A percentile compares a stretch with the other conserved stretches of the same genome.
phyloP scores from a whole-genome alignment of 1,140 invertebrate genomes.

The Hyles vespertilio region DNA sequence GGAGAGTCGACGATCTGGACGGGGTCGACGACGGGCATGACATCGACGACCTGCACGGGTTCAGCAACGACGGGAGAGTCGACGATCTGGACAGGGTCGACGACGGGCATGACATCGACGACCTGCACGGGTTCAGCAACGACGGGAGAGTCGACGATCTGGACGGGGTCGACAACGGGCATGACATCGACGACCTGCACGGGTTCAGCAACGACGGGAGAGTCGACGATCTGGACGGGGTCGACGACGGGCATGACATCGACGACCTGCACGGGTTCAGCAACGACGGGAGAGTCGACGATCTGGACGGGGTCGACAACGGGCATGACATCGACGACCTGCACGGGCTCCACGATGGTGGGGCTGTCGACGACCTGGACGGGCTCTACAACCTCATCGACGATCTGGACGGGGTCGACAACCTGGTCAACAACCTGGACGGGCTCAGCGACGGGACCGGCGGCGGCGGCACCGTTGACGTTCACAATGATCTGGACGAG shows the following conservation, averaged over 20 bases:
- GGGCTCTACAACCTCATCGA: conserved; percentile 2
- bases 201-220: conserved; percentile 13
- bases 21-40: conserved; percentile 14
- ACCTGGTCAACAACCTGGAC: no score
- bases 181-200: not conserved
- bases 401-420: conserved; percentile 3
- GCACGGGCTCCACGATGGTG: not conserved
- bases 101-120: not conserved
- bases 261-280: conserved; percentile 9
- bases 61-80: conserved; percentile 1
- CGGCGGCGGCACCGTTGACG: conserved; percentile 12
- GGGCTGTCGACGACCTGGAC: conserved; percentile 54
- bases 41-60: conserved; percentile 8
- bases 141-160: conserved; percentile 47
- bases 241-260: conserved; percentile 22
- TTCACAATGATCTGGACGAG: conserved; percentile 34
- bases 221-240: conserved; percentile 19
- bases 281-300: conserved; percentile 8
- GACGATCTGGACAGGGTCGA: conserved; percentile 2
- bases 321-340: conserved; percentile 17
- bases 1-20: conserved; percentile 5
- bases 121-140: not conserved
- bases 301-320: conserved; percentile 7
- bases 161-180: conserved; percentile 28
- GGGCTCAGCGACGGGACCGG: conserved; percentile 14